Evolutionary conservation across 2,888 invertebrate genomes (phyloP).

Genomic region (Herminia tarsipennalis): DNA sequence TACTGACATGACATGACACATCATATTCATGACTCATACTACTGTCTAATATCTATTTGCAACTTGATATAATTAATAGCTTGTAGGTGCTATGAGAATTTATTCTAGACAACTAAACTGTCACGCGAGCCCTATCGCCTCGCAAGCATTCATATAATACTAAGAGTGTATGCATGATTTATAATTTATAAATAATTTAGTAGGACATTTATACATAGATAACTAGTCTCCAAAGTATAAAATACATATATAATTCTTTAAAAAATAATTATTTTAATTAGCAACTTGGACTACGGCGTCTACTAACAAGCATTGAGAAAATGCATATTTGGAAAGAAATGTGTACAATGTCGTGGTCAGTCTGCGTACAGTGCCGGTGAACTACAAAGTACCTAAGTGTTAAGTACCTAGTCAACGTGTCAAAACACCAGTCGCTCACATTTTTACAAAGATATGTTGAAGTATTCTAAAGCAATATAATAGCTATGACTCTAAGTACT

Average conservation of each 20-base stretch:
- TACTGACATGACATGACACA: constrained; percentile 84
- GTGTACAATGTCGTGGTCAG: constrained; percentile 64
- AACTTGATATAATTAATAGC: constrained; percentile 74
- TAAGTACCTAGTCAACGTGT: constrained; percentile 49
- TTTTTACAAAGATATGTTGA: constrained; percentile 83
- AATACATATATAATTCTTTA: constrained; percentile 60
- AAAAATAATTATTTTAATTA: constrained; percentile 54
- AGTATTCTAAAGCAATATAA: constrained; percentile 84
- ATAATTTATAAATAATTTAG: constrained; percentile 81
- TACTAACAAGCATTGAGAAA: constrained; percentile 69
- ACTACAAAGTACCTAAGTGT: constrained; percentile 55
- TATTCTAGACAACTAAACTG: constrained; percentile 80
- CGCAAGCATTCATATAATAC: constrained; percentile 77
- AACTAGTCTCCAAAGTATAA: constrained; percentile 69
- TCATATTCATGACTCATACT: constrained; percentile 82
- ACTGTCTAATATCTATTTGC: constrained; percentile 81
- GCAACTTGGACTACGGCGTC: constrained; percentile 62
- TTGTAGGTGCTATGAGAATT: constrained; percentile 82
- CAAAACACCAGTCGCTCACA: constrained; percentile 71
- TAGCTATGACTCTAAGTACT: constrained; percentile 84
- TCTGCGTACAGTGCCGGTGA: constrained; percentile 66
- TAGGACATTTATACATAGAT: constrained; percentile 78
- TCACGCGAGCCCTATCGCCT: constrained; percentile 73
- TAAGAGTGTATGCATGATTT: constrained; percentile 85
- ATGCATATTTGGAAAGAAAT: constrained; percentile 77